A percentile compares a stretch with the other conserved stretches of the same genome.
Conservation (phyloP, 2,113 vertebrate genomes). For the Paradoxurus hermaphroditus region DNA sequence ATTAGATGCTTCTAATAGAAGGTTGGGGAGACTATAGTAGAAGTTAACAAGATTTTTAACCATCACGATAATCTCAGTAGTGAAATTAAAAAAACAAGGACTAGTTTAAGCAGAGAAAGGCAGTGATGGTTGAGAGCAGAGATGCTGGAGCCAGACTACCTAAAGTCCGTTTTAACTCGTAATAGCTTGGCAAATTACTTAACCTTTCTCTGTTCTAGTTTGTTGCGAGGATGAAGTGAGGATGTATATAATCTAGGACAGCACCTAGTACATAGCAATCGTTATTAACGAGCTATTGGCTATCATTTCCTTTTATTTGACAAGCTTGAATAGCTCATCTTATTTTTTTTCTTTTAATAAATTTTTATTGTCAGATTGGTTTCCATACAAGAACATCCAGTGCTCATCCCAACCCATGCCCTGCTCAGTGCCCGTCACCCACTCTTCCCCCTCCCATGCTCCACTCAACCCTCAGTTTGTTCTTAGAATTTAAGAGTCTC, state of each 20-base stretch:
- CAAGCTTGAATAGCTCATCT: neutral
- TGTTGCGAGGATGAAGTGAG: neutral
- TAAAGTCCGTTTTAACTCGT: neutral
- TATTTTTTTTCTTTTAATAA: no score
- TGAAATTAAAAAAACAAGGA: neutral
- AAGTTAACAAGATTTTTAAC: neutral
- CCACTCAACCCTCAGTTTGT: no score
- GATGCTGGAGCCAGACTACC: neutral
- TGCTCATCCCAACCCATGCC: no score
- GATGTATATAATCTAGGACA: neutral
- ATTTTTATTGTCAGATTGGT: no score
- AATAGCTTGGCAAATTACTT: constrained; percentile 1
- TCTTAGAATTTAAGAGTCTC: no score
- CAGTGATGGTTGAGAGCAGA: neutral
- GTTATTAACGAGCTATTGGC: neutral
- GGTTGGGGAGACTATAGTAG: neutral
- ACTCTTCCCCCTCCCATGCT: no score
- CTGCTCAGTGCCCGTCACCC: no score
- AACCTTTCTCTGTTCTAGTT: neutral
- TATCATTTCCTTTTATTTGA: neutral
- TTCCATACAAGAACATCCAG: no score
- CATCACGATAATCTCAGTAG: neutral
- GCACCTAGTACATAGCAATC: neutral
- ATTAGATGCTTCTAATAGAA: neutral
- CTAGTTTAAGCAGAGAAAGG: neutral